phyloP scores from a whole-genome alignment of 2,113 vertebrate species.

The Suncus etruscus region DNA sequence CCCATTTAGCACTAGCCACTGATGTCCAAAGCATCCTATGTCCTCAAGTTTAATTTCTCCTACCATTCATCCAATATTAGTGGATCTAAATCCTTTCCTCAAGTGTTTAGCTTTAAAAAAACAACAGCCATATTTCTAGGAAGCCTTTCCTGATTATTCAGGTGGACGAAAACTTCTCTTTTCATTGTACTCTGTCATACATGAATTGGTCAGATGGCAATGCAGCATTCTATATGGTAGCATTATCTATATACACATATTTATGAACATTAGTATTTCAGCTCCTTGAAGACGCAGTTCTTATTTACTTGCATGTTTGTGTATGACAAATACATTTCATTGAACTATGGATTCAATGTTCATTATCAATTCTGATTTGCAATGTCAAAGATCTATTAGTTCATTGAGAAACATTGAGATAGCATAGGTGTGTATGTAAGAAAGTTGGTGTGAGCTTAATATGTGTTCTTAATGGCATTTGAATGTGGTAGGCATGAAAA shows the following conservation, averaged over 20 bases:
- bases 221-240: rapidly evolving
- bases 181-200: background rate
- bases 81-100: background rate
- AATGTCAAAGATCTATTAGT: background rate
- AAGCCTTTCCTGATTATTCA: background rate
- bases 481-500: too few species aligned
- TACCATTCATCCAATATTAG: too few species aligned
- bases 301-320: background rate
- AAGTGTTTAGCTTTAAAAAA: background rate
- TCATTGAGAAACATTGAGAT: constrained; percentile 13
- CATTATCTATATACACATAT: too few species aligned
- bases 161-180: background rate
- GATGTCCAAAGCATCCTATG: background rate
- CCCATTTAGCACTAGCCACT: too few species aligned
- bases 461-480: too few species aligned
- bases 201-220: background rate
- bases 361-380: background rate
- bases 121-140: background rate
- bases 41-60: background rate
- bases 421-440: background rate
- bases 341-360: background rate
- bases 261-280: background rate
- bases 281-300: background rate
- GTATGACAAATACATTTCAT: background rate
- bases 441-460: too few species aligned